phyloP scores from a whole-genome alignment of 2,888 invertebrate species.

The Achlya flavicornis region DNA sequence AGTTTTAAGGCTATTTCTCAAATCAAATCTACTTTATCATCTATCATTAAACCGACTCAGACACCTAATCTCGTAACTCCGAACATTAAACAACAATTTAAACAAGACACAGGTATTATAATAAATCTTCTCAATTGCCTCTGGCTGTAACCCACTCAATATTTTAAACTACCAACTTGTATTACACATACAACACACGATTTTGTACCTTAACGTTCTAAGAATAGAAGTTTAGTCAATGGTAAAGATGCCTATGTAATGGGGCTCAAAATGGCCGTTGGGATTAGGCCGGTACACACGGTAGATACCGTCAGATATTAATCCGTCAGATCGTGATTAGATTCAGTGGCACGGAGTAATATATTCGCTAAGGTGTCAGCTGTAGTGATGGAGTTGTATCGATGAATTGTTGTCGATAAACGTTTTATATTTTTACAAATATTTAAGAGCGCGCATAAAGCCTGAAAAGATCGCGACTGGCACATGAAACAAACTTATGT shows the following conservation, averaged over 20 bases:
- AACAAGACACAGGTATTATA: conserved; percentile 72
- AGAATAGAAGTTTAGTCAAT: conserved; percentile 30
- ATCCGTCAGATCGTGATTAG: conserved; percentile 82
- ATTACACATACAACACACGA: conserved; percentile 21
- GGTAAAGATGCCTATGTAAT: conserved; percentile 39
- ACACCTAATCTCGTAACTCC: conserved; percentile 64
- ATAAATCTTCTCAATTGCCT: conserved; percentile 73
- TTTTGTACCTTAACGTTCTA: conserved; percentile 27
- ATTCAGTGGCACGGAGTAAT: conserved; percentile 81
- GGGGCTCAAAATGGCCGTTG: conserved; percentile 62
- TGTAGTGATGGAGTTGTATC: conserved; percentile 36
- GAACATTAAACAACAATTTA: conserved; percentile 75
- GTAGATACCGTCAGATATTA: conserved; percentile 72
- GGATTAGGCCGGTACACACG: conserved; percentile 62
- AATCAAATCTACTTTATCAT: conserved; percentile 23
- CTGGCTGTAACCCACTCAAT: conserved; percentile 55
- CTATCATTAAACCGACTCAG: conserved; percentile 28
- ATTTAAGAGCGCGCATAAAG: too few species aligned
- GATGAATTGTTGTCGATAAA: conserved; percentile 28
- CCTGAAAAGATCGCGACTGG: too few species aligned
- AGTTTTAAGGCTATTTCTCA: background rate
- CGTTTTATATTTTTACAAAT: too few species aligned
- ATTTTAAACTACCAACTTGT: conserved; percentile 43
- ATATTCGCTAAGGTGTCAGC: conserved; percentile 74
- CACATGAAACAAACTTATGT: too few species aligned